Percentiles rank a stretch among this genome's conserved stretches.
These are phyloP conservation scores for Netelia inedita DNA, from an alignment of 2,888 invertebrate species.

Conservation along the genomic window DNA sequence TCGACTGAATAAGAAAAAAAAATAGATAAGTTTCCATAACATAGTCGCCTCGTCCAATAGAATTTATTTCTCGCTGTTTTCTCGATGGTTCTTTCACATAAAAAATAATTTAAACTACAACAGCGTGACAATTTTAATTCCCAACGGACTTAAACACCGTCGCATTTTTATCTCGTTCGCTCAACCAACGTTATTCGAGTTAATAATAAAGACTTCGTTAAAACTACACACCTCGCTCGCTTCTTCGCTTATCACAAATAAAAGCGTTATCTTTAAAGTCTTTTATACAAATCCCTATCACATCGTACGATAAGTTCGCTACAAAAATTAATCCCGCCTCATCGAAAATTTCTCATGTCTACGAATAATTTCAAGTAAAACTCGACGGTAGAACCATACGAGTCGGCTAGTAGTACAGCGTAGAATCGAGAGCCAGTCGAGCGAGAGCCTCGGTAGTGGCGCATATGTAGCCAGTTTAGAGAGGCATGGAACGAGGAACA, in stretches of 20 bases:
- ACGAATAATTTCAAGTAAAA: too few relatives aligned
- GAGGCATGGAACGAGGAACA: constrained; percentile 62
- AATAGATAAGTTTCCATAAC: constrained; percentile 14
- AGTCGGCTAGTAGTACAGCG: not conserved
- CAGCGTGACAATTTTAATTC: not conserved
- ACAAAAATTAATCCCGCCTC: too few relatives aligned
- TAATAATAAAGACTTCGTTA: too few relatives aligned
- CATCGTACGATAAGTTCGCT: too few relatives aligned
- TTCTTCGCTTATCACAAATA: too few relatives aligned
- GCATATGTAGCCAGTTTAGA: constrained; percentile 66
- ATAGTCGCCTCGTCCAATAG: not conserved
- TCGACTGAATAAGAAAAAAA: not conserved
- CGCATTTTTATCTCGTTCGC: not conserved
- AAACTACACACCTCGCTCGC: too few relatives aligned
- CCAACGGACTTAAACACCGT: not conserved
- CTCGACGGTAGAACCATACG: not conserved
- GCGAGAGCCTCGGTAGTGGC: constrained; percentile 24
- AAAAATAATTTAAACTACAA: constrained; percentile 5
- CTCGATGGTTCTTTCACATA: too few relatives aligned
- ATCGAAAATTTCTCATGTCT: too few relatives aligned
- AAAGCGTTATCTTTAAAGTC: too few relatives aligned
- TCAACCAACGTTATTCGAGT: not conserved
- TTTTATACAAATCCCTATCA: too few relatives aligned
- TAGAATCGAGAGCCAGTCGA: constrained; percentile 34
- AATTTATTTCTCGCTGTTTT: too few relatives aligned